Base-by-base conservation (phyloP, 1,140 invertebrate genomes). In the Mylabris phalerata region DNA sequence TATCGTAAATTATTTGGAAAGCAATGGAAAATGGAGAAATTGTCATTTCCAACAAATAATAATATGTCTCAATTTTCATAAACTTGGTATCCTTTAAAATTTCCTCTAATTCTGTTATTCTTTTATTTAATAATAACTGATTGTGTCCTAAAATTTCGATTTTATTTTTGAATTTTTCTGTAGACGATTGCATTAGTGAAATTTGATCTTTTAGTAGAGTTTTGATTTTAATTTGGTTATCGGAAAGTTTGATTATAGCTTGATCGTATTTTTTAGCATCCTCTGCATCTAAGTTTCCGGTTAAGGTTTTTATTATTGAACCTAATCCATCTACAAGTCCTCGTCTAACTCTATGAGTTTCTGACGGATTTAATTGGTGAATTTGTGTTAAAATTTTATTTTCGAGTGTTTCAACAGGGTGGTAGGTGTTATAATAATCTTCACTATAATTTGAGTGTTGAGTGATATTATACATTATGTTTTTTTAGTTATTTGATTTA, bases 151-250 rank as follows among this genome's bases (percentile, higher is more conserved):
- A 40, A 6, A 40, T 6, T 40, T 1, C 6, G 2, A 10, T 40
- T 7, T 6, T 10, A 40, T 40, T 1, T 40, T 40, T 40, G 2
- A 40, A 40, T 7, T 10, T 40, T 40, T 19, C 1, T 19, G 19
- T 2, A 19, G 19, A 19, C 19, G 19, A 19, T 10, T 10, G 10
- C 10, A 40, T 7, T 7, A 40, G 39, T 40, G 39, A 7, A 7
- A 40, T 40, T 40, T 40, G 39, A 7, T 40, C 39, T 40, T 40
- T 40, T 40, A 40, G 10, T 40, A 40, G 39, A 1, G 39, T 41
- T 59, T 55, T 50, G 52, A 44, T 42, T 59, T 59, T 39, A 42
- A 56, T 48, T 56, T 55, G 3, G 59, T 55, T 9, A 40, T 40
- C 2, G 39, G 39, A 40, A 6, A 40, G 10, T 6, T n/a, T 40